Conservation (phyloP, 2,797 vertebrate species). For the Rhadinocentrus ornatus region DNA sequence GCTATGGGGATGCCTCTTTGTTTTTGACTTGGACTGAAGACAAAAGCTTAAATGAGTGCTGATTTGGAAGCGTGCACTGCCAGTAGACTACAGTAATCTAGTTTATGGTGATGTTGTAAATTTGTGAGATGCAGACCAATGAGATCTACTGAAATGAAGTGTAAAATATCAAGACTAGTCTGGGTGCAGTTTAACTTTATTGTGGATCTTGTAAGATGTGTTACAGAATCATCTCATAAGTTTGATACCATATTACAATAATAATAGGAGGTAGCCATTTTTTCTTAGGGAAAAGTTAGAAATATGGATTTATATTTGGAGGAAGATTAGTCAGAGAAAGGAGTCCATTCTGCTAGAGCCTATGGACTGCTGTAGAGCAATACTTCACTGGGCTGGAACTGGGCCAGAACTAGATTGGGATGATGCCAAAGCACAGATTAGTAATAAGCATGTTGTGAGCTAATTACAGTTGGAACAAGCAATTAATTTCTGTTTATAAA, state of each 20-base stretch:
- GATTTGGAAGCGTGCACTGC: slow-evolving; percentile 48
- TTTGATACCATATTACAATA: not conserved
- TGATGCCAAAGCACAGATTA: slow-evolving; percentile 82
- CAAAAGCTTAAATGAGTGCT: slow-evolving; percentile 56
- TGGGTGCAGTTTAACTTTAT: slow-evolving; percentile 5
- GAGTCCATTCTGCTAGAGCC: slow-evolving; percentile 58
- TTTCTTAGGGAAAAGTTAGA: slow-evolving; percentile 13
- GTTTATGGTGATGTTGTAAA: slow-evolving; percentile 38
- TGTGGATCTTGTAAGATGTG: not conserved
- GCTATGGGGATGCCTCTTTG: slow-evolving; percentile 75
- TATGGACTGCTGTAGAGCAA: slow-evolving; percentile 69
- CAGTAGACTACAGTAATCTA: slow-evolving; percentile 39
- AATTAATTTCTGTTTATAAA: slow-evolving; percentile 86
- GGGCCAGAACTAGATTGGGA: slow-evolving; percentile 78
- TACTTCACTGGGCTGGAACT: slow-evolving; percentile 73
- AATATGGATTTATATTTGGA: slow-evolving; percentile 25
- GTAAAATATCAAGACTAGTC: slow-evolving; percentile 1
- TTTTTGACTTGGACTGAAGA: slow-evolving; percentile 66
- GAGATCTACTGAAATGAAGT: slow-evolving; percentile 13
- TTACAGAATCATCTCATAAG: not conserved
- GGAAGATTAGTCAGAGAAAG: slow-evolving; percentile 30
- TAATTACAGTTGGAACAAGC: slow-evolving; percentile 84
- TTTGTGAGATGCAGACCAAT: slow-evolving; percentile 11
- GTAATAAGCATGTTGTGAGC: slow-evolving; percentile 82
- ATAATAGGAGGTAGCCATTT: not conserved